Base-by-base conservation (phyloP, 2,797 vertebrate genomes). In the Sebastes goodei region DNA sequence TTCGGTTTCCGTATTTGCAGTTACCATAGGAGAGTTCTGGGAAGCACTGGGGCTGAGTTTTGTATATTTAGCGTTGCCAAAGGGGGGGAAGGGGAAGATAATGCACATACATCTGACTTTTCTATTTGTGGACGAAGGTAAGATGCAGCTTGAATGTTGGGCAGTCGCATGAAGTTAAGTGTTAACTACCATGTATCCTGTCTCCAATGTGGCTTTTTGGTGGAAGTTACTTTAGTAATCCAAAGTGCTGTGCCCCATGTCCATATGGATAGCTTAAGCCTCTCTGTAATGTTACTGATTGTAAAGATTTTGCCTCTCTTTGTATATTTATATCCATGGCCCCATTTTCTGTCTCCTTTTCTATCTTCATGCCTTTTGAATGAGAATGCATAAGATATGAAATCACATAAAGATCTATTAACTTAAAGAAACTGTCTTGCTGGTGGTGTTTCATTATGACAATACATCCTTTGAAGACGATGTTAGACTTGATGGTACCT, bases 321-420 rank as follows among this genome's bases (percentile, higher is more conserved):
- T 94, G 89, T 94, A 94, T 85, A 93, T 94, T 94, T 93, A 88
- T 94, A 94, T 77, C 70, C 85, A 87, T 88, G 67, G 71, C 52
- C 35, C 84, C 86, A 91, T 92, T 90, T 92, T 89, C 78, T 89
- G 81, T 94, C 84, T 84, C 85, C 71, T 93, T 94, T 93, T 94
- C 91, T 93, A 93, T 93, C 79, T 73, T 90, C 86, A 91, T 90
- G 90, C 84, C 86, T 92, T 94, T 94, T 93, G 86, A 91, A 92
- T 92, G 90, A 89, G 66, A 94, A 92, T 84, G 89, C 79, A 81
- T 57, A 84, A 76, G 73, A 90, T 92, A 90, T 87, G 21, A 88
- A 92, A 90, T 89, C 57, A 83, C 94, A 91, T 93, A 93, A 95
- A 95, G 71, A 83, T 88, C 53, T 92, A 85, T 89, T 82, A 82